A percentile compares a stretch with the other conserved stretches of the same genome.
phyloP scores from a whole-genome alignment of 2,113 vertebrate genomes.

The Colaptes auratus region DNA sequence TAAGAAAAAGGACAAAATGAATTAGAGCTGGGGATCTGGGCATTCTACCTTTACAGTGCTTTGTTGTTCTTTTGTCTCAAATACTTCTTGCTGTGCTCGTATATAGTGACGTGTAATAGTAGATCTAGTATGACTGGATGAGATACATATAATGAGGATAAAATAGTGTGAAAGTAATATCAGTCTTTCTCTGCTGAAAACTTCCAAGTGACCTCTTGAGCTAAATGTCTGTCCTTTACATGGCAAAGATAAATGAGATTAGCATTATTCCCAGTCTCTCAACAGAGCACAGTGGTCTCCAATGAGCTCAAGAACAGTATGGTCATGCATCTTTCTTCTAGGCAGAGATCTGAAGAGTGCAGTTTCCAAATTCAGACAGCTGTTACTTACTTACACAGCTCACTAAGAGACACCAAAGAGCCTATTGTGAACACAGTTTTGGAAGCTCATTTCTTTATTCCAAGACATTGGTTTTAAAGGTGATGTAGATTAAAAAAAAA shows the following conservation, averaged over 20 bases:
- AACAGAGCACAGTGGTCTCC: background rate
- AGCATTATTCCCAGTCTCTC: background rate
- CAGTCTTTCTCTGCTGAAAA: background rate
- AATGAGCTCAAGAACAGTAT: background rate
- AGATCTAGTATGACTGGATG: background rate
- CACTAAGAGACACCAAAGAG: background rate
- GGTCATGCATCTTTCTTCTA: background rate
- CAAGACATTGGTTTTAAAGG: background rate
- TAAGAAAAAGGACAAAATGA: background rate
- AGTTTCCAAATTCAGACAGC: background rate
- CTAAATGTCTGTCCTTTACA: background rate
- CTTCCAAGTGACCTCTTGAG: background rate
- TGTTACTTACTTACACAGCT: background rate
- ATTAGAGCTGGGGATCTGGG: background rate
- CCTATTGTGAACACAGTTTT: background rate
- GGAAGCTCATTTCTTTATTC: background rate
- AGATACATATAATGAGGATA: background rate
- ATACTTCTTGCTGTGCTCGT: background rate
- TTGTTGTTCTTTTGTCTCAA: background rate
- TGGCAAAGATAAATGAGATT: background rate
- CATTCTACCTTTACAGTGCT: background rate
- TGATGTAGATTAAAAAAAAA: background rate
- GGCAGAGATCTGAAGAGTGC: background rate
- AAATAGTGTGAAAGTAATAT: background rate
- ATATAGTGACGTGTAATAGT: background rate